Conservation (phyloP, 2,888 invertebrate genomes). For the Agrotis clavis region DNA sequence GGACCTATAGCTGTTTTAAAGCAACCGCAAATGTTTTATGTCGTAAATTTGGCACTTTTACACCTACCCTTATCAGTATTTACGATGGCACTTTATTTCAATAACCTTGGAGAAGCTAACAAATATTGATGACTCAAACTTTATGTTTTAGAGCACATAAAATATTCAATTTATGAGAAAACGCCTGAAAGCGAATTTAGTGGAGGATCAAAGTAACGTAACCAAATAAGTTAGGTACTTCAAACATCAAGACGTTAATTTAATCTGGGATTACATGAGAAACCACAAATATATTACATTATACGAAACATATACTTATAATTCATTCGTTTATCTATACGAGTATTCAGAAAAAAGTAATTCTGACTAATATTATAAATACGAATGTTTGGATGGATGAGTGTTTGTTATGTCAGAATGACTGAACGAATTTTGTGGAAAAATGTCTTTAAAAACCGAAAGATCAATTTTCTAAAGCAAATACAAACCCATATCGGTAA, state of each 20-base stretch:
- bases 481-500: too few relatives aligned
- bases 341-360: too few relatives aligned
- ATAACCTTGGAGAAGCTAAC: slow-evolving; percentile 65
- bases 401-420: too few relatives aligned
- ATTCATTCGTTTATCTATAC: neutral
- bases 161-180: slow-evolving; percentile 34
- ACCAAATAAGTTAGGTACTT: slow-evolving; percentile 9
- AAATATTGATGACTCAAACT: slow-evolving; percentile 66
- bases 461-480: too few relatives aligned
- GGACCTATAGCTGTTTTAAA: slow-evolving; percentile 19
- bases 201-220: neutral
- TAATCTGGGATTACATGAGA: neutral
- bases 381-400: too few relatives aligned
- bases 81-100: slow-evolving; percentile 70
- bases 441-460: too few relatives aligned
- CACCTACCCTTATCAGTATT: slow-evolving; percentile 68
- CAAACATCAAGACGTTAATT: neutral
- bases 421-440: too few relatives aligned
- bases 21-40: slow-evolving; percentile 50
- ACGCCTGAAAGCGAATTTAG: neutral
- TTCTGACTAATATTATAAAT: too few relatives aligned
- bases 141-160: slow-evolving; percentile 62
- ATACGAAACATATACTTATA: too few relatives aligned
- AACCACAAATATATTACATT: neutral
- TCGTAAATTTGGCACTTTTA: slow-evolving; percentile 62